phyloP scores from a whole-genome alignment of 2,113 vertebrate species.

The Oncorhynchus gorbuscha region DNA sequence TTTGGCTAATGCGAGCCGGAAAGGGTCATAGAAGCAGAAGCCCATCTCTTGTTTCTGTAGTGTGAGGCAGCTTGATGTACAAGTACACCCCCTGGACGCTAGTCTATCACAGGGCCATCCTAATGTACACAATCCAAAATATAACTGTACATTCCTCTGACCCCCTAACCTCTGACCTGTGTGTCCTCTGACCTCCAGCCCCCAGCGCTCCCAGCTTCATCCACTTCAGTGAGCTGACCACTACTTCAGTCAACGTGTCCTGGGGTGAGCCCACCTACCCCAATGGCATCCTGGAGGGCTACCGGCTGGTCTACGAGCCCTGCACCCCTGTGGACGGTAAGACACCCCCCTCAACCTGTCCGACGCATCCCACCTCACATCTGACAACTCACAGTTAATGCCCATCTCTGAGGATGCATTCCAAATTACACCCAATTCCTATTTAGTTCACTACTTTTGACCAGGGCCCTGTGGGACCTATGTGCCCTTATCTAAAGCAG shows the following conservation, averaged over 20 bases:
- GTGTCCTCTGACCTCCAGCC: constrained; percentile 66
- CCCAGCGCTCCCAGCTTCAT: constrained; percentile 90
- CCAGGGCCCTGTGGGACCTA: too few species aligned
- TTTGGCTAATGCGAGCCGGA: too few species aligned
- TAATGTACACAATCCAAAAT: too few species aligned
- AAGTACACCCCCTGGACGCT: too few species aligned
- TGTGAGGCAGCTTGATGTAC: too few species aligned
- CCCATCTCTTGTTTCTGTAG: too few species aligned
- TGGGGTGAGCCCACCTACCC: constrained; percentile 90
- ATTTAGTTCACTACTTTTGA: too few species aligned
- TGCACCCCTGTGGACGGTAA: constrained; percentile 88
- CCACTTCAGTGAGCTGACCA: constrained; percentile 95
- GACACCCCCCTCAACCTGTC: constrained; percentile 15
- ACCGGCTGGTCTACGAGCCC: constrained; percentile 91
- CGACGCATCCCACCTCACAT: background rate
- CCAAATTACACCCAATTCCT: too few species aligned
- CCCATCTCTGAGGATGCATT: too few species aligned
- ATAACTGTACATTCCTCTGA: background rate
- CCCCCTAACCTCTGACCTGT: background rate
- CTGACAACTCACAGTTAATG: background rate
- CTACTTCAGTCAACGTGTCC: constrained; percentile 94
- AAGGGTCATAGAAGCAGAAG: too few species aligned
- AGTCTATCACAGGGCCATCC: too few species aligned
- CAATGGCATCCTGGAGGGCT: constrained; percentile 91
- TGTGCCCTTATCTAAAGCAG: too few species aligned